Conservation (phyloP, 2,113 vertebrate species). For the Isurus oxyrinchus region DNA sequence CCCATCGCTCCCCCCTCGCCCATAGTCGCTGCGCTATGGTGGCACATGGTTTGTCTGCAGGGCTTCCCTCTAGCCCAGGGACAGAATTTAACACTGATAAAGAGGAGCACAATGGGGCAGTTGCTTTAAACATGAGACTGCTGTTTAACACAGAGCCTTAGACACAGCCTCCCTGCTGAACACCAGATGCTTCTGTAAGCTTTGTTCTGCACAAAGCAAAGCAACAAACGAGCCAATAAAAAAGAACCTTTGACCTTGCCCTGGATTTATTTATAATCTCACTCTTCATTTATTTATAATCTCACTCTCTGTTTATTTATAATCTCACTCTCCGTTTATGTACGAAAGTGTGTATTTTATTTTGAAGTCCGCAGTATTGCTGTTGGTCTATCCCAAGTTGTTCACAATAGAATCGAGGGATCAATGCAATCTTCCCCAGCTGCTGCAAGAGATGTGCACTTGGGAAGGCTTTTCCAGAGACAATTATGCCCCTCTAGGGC, state of each 20-base stretch:
- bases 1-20: not conserved
- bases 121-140: slow-evolving; percentile 20
- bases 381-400: not conserved
- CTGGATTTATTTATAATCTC: not conserved
- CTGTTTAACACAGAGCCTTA: not conserved
- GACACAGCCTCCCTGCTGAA: slow-evolving; percentile 24
- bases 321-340: not conserved
- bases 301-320: not conserved
- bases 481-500: not conserved
- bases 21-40: too few species aligned
- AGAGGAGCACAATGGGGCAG: not conserved
- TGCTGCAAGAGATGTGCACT: not conserved
- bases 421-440: not conserved
- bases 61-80: not conserved
- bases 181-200: slow-evolving; percentile 11
- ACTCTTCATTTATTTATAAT: not conserved
- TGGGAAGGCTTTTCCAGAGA: not conserved
- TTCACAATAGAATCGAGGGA: not conserved
- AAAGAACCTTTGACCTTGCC: not conserved
- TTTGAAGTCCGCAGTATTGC: not conserved
- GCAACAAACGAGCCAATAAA: not conserved
- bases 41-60: not conserved
- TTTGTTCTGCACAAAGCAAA: not conserved
- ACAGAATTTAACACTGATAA: not conserved
- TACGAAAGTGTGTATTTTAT: not conserved